These are phyloP conservation scores for Timandra comae DNA, from an alignment of 2,888 invertebrate genomes.

Conservation along the genomic window DNA sequence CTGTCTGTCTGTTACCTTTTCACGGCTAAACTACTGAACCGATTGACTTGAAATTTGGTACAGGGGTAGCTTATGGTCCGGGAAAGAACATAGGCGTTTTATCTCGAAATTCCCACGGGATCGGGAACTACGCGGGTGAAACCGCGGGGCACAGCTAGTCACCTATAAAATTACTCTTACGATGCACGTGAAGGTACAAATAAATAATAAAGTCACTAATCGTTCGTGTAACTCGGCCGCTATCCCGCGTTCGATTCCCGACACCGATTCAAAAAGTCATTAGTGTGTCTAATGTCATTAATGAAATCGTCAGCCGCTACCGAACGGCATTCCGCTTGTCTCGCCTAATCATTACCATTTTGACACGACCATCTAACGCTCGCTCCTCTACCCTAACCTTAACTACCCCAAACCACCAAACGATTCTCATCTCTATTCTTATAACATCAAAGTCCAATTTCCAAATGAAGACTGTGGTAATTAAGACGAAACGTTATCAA, in stretches of 20 bases:
- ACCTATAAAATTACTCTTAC: too few relatives aligned
- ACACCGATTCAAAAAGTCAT: slow-evolving; percentile 48
- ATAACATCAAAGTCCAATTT: slow-evolving; percentile 3
- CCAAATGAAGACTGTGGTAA: slow-evolving; percentile 5
- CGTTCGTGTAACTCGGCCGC: neutral
- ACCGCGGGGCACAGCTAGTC: too few relatives aligned
- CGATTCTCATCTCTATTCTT: neutral
- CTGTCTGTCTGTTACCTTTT: too few relatives aligned
- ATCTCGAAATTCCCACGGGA: too few relatives aligned
- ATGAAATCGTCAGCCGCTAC: slow-evolving; percentile 61
- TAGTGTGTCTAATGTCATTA: slow-evolving; percentile 62
- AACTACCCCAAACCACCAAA: slow-evolving; percentile 8
- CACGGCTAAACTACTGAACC: too few relatives aligned
- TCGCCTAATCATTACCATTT: slow-evolving; percentile 35
- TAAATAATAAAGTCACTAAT: neutral
- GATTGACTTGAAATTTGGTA: too few relatives aligned
- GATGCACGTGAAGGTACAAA: too few relatives aligned
- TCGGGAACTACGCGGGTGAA: too few relatives aligned
- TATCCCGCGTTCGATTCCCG: slow-evolving; percentile 25
- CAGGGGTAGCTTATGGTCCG: too few relatives aligned
- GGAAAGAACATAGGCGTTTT: too few relatives aligned
- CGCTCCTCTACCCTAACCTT: slow-evolving; percentile 18
- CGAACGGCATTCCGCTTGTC: slow-evolving; percentile 52
- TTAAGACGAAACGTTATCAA: slow-evolving; percentile 11
- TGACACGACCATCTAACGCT: slow-evolving; percentile 32